phyloP scores from a whole-genome alignment of 2,113 vertebrate genomes.

The Prochilodus magdalenae region DNA sequence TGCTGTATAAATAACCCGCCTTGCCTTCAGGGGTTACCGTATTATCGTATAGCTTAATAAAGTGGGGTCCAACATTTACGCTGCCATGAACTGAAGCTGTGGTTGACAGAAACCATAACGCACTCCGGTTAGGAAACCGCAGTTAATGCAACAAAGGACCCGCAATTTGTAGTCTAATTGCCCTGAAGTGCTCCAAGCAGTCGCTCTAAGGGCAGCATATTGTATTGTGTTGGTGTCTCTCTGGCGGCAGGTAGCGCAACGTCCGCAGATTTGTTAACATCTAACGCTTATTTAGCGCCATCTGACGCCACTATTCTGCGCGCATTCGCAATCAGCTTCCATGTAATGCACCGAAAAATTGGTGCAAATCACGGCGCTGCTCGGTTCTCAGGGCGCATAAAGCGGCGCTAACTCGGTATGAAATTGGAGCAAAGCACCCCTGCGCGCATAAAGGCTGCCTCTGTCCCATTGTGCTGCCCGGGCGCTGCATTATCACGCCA shows the following conservation, averaged over 20 bases:
- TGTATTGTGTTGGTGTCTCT: neutral
- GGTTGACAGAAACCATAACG: too few species aligned
- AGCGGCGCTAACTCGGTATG: constrained; percentile 74
- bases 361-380: constrained; percentile 44
- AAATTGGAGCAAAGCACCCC: constrained; percentile 65
- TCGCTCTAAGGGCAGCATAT: neutral
- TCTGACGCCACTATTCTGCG: constrained; percentile 28
- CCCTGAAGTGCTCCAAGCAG: neutral
- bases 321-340: constrained; percentile 51
- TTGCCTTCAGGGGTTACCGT: too few species aligned
- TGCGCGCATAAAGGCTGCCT: constrained; percentile 52
- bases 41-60: neutral
- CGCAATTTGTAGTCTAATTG: constrained; percentile 52
- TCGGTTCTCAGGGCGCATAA: constrained; percentile 53
- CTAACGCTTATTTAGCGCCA: constrained; percentile 43
- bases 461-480: constrained; percentile 68
- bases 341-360: constrained; percentile 57
- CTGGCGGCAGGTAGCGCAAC: constrained; percentile 33
- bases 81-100: neutral
- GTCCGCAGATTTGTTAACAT: constrained; percentile 43
- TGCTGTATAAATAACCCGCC: too few species aligned
- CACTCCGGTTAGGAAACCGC: too few species aligned
- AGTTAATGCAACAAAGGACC: constrained; percentile 4
- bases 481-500: constrained; percentile 62
- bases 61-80: neutral